phyloP scores from a whole-genome alignment of 2,888 invertebrate genomes.

The Nemotelus pantherinus region DNA sequence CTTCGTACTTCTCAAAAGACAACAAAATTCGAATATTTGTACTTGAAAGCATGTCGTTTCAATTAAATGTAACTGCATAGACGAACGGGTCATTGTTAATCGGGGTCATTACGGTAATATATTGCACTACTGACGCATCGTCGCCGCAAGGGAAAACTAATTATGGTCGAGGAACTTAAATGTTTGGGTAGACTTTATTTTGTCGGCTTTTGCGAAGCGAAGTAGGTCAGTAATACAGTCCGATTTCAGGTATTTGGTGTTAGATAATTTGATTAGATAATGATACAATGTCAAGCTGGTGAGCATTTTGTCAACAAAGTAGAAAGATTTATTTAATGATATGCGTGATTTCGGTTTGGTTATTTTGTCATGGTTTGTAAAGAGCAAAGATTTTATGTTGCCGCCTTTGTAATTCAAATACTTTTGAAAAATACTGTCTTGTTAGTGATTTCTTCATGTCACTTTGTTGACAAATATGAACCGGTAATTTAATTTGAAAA shows the following conservation, averaged over 20 bases:
- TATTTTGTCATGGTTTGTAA: neutral
- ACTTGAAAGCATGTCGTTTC: no score
- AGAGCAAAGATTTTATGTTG: no score
- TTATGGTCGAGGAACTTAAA: neutral
- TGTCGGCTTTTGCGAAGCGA: neutral
- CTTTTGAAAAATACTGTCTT: no score
- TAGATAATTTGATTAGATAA: conserved; percentile 18
- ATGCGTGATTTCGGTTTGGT: neutral
- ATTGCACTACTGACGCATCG: neutral
- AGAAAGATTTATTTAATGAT: neutral
- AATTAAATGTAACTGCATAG: neutral
- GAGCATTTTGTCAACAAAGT: neutral
- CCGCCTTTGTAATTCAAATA: no score
- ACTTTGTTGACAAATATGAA: no score
- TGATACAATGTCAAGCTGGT: neutral
- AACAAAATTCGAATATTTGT: no score
- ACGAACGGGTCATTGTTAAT: neutral
- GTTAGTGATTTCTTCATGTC: no score
- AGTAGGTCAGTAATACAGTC: conserved; percentile 7
- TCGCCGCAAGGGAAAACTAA: neutral
- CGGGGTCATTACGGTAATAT: neutral
- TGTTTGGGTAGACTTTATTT: neutral
- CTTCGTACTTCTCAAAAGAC: no score
- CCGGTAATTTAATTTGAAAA: no score
- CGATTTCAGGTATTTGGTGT: conserved; percentile 12